Percentiles rank a stretch among this genome's conserved stretches.
phyloP scores from a whole-genome alignment of 92 coral and sea anemone genomes.

The Ricordea florida region DNA sequence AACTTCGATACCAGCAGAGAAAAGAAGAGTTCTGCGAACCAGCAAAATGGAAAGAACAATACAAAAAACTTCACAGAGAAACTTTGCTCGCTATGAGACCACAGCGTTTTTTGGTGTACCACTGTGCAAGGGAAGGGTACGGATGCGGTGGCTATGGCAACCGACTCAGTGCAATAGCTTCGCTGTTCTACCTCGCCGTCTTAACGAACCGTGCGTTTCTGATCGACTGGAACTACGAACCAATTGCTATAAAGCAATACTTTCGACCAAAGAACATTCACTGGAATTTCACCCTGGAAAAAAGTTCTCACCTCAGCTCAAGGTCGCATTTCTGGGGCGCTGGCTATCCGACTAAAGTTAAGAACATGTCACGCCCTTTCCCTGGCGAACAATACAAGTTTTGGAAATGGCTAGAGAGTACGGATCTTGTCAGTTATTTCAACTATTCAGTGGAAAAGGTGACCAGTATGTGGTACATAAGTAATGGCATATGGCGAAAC shows the following conservation, averaged over 20 bases:
- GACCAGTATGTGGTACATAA: slow-evolving; percentile 41
- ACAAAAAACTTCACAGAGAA: slow-evolving; percentile 46
- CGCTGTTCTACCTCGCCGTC: slow-evolving; percentile 54
- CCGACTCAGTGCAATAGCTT: slow-evolving; percentile 31
- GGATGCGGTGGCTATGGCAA: slow-evolving; percentile 77
- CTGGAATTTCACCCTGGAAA: slow-evolving; percentile 33
- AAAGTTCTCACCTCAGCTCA: background rate
- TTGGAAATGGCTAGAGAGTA: background rate
- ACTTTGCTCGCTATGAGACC: slow-evolving; percentile 17
- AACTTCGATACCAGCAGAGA: too few species aligned
- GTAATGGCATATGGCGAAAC: slow-evolving; percentile 14
- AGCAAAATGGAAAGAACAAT: slow-evolving; percentile 52
- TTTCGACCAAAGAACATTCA: slow-evolving; percentile 35
- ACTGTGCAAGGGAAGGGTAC: slow-evolving; percentile 44
- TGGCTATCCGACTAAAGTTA: slow-evolving; percentile 1
- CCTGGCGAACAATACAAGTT: too few species aligned
- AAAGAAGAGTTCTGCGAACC: too few species aligned
- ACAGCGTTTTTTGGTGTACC: slow-evolving; percentile 39
- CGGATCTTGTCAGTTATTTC: slow-evolving; percentile 29
- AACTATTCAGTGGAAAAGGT: slow-evolving; percentile 53
- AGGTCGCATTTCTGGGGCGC: slow-evolving; percentile 61
- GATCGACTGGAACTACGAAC: slow-evolving; percentile 60
- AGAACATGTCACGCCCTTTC: too few species aligned
- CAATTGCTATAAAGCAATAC: slow-evolving; percentile 25
- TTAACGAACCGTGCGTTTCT: slow-evolving; percentile 62